Conservation (phyloP, 2,113 vertebrate genomes). For the Porphyrio hochstetteri region DNA sequence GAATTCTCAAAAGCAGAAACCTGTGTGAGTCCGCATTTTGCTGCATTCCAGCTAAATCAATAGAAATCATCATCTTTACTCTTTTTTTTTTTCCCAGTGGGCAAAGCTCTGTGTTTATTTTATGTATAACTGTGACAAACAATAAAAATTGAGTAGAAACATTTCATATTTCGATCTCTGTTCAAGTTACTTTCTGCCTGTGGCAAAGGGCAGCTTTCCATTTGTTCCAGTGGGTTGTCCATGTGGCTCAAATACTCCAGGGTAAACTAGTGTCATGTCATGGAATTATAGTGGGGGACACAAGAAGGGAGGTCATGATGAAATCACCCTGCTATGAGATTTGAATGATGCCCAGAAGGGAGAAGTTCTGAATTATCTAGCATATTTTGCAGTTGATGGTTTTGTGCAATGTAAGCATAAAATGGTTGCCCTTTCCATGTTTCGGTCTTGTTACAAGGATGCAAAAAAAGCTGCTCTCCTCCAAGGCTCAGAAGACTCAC, state of each 20-base stretch:
- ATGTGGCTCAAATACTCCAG: not conserved
- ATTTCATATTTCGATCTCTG: not conserved
- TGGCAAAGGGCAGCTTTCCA: not conserved
- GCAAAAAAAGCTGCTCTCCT: not conserved
- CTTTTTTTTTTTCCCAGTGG: not conserved
- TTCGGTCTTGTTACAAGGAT: not conserved
- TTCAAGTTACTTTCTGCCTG: not conserved
- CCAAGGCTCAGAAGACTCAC: not conserved
- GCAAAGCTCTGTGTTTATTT: not conserved
- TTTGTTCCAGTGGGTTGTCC: not conserved
- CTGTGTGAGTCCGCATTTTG: not conserved
- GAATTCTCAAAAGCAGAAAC: not conserved
- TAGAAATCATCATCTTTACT: not conserved
- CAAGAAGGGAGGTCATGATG: not conserved
- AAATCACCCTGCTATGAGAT: not conserved
- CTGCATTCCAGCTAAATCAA: not conserved
- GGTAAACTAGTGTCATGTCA: not conserved
- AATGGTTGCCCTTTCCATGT: not conserved
- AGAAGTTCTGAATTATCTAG: not conserved
- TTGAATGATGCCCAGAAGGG: not conserved
- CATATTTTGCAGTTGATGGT: not conserved
- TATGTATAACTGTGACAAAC: not conserved
- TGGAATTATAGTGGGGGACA: not conserved
- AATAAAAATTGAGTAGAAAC: not conserved
- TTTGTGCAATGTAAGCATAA: not conserved